Evolutionary conservation across 2,888 invertebrate species (phyloP).

Genomic region (Melikaiella ostensackeni): DNA sequence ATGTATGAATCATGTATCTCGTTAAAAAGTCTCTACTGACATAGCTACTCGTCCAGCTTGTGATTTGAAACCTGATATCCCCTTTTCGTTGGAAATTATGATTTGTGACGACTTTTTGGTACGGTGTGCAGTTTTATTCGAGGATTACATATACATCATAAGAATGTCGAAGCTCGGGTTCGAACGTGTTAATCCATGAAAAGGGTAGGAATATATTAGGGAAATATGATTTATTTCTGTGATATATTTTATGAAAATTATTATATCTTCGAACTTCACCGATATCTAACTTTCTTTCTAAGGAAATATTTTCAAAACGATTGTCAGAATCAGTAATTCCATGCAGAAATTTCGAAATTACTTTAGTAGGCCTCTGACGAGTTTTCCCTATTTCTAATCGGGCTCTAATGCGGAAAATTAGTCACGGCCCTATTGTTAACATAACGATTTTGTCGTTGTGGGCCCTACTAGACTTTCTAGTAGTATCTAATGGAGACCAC

Average conservation of each 20-base stretch:
- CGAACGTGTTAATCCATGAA: background rate
- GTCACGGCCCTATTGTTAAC: too few species aligned
- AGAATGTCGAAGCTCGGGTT: background rate
- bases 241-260: background rate
- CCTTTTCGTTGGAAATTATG: slow-evolving; percentile 17
- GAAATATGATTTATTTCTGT: background rate
- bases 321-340: too few species aligned
- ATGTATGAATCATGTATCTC: slow-evolving; percentile 26
- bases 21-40: slow-evolving; percentile 26
- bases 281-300: background rate
- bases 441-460: too few species aligned
- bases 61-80: slow-evolving; percentile 23
- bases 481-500: too few species aligned
- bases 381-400: too few species aligned
- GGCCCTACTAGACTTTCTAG: too few species aligned
- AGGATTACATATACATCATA: slow-evolving; percentile 17
- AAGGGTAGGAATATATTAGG: background rate
- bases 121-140: slow-evolving; percentile 13
- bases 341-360: too few species aligned
- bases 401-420: too few species aligned
- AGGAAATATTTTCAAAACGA: background rate
- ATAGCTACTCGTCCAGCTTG: background rate
- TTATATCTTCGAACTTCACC: background rate
- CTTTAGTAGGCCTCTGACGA: too few species aligned
- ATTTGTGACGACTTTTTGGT: slow-evolving; percentile 28